Base-by-base conservation (phyloP, 92 coral and sea anemone species). In the Diadumene lineata region DNA sequence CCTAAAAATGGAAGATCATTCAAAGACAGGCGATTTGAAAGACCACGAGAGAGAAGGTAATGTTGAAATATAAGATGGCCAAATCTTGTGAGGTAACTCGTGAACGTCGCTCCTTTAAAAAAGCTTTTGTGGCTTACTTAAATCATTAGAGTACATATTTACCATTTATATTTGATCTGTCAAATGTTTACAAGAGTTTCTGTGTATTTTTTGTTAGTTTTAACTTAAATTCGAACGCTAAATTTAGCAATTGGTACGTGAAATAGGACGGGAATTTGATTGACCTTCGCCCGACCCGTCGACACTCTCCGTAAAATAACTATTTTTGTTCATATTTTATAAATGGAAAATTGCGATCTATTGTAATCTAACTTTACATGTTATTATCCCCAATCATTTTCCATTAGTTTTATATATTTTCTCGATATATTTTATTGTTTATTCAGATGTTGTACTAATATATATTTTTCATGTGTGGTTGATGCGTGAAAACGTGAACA, bases 21-120 rank as follows among this genome's bases (percentile, higher is more conserved):
- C 2, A 22, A 15, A 15, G 31, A 21, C 29, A 21, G 18, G 15
- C 68, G 68, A 62, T 3, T 29, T 30, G 7, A 62, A 62, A 28
- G 68, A 31, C 19, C 34, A 62, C 38, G 68, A 62, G 9, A 62
- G 38, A 30, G 68, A 62, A 62, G 68, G 68, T 62, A 62, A 28
- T 13, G 27, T 30, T 1, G 43, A 53, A 16, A 3, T 3, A 53
- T 22, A 22, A 53, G n/a, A 16, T 25, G 31, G 31, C 64, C 17
- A 17, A 58, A 3, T 16, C 16, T n/a, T n/a, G n/a, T n/a, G n/a
- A n/a, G n/a, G n/a, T n/a, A n/a, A n/a, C n/a, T n/a, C n/a, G n/a
- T n/a, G n/a, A n/a, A n/a, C n/a, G n/a, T 38, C 7, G 13, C 48
- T 38, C 48, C 48, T 38, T 38, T 38, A 38, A n/a, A n/a, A 46